Conservation (phyloP, 2,797 vertebrate species). For the Allochrocebus solatus region DNA sequence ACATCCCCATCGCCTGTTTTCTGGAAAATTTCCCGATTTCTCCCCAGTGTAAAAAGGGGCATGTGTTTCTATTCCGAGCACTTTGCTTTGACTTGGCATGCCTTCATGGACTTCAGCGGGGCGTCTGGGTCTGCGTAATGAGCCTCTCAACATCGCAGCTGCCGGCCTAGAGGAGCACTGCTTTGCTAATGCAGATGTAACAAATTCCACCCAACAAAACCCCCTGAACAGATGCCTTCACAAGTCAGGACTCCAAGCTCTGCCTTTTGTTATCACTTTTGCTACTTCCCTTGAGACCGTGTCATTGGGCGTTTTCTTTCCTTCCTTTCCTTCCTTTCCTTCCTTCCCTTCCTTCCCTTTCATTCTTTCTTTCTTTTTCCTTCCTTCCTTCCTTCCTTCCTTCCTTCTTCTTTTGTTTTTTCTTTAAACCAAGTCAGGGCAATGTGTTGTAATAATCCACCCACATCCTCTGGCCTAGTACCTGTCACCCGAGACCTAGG, state of each 20-base stretch:
- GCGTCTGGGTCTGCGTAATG: neutral
- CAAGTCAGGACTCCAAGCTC: neutral
- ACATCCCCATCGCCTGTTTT: neutral
- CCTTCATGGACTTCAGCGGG: neutral
- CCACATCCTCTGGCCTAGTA: neutral
- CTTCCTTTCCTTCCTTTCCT: neutral
- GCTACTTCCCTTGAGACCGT: neutral
- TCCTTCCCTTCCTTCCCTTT: neutral
- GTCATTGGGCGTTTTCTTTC: neutral
- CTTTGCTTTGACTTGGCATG: neutral
- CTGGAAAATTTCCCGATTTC: neutral
- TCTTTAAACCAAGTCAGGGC: neutral
- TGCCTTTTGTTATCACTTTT: neutral
- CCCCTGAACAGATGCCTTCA: rapidly evolving
- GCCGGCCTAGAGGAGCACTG: neutral
- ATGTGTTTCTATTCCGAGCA: neutral
- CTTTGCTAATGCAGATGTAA: neutral
- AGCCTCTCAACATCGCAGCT: neutral
- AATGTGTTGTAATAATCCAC: neutral
- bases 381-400: neutral
- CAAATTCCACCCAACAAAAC: neutral
- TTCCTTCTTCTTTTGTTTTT: neutral
- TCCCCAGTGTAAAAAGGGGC: neutral
- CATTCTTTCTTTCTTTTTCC: neutral
- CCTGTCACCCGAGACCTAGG: neutral